Base-by-base conservation (phyloP, 1,140 invertebrate species). In the Brachionus calyciflorus region DNA sequence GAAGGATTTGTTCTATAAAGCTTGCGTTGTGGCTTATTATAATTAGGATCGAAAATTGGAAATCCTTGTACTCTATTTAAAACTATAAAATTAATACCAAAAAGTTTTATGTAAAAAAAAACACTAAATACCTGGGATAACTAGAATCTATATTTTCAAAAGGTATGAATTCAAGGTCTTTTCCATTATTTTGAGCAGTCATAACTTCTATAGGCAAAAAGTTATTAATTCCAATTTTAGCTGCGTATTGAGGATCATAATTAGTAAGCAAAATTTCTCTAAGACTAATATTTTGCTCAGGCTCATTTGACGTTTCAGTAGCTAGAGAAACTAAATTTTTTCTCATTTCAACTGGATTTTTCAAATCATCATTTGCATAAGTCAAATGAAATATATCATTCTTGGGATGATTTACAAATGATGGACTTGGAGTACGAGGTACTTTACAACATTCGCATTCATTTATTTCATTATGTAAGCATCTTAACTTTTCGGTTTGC, bases 1-100 rank as follows among this genome's bases (percentile, higher is more conserved):
- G 69, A 73, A 14, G 69, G 69, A 33, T 73, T 73, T 37, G 46
- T 73, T 73, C 69, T 46, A 73, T 73, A 73, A 19, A 73, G 26
- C 41, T 73, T 73, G 3, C 28, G 4, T 33, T 21, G 30, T 30
- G 28, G 46, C 33, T 73, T 73, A 17, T 30, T 73, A 2, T n/a
- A 40, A 24, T 73, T 53, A 10, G 69, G 69, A 49, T 51, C 69
- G 19, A 51, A 73, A 33, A 73, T 26, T 33, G 69, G 69, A 33
- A 37, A 41, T 10, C 69, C 69, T 14, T 73, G 19, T 33, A 73
- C 37, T 41, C 69, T 73, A n/a, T n/a, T 33, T 28, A 14, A 55
- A 49, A 73, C 28, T 12, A 44, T 49, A n/a, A 19, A 26, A 30
- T 40, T n/a, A 10, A 21, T 40, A 37, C 21, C 24, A 12, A 6